Base-by-base conservation (phyloP, 2,888 invertebrate species). In the Drosophila affinis region DNA sequence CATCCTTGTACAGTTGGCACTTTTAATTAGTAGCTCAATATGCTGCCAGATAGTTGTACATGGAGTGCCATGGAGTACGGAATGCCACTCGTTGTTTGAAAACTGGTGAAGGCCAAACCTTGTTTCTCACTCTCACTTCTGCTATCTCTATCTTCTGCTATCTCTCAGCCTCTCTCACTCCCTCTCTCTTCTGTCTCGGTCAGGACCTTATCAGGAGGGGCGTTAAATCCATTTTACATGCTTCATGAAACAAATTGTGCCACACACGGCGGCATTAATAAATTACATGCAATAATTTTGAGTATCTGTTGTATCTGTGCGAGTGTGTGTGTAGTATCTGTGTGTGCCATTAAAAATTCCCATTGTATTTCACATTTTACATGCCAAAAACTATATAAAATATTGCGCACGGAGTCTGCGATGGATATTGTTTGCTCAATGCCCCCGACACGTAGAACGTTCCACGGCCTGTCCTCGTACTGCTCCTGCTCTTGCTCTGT, bases 1-100 rank as follows among this genome's bases (percentile, higher is more conserved):
- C 29, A 34, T 34, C 34, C 34, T 12, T 34, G 34, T 34, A 46
- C 62, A 62, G 55, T 61, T 78, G 52, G 49, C 69, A 62, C 68
- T 74, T 81, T 86, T 72, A 85, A 79, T 82, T 87, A 82, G 82
- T 75, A 71, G 48, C 76, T 62, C 79, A 81, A 84, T 87, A 78
- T 87, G 79, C 79, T 67, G 58, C 63, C 58, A 46, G n/a, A 68
- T 69, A 45, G 61, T 58, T 64, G 39, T 45, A 32, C n/a, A 21
- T 46, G 39, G 17, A 52, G 9, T 34, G 57, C 34, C 21, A 21
- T 21, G 21, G 21, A 46, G 27, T 27, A 9, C 9, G 54, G 9
- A 29, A 45, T 47, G 46, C 47, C 24, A 21, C 24, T 48, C 9
- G 21, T 32, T 5, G 32, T 46, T 46, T 27, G 46, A 27, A 61